Percentiles rank a stretch among this genome's conserved stretches.
Conservation (phyloP, 1,140 invertebrate genomes). For the Oreohelix idahoensis region DNA sequence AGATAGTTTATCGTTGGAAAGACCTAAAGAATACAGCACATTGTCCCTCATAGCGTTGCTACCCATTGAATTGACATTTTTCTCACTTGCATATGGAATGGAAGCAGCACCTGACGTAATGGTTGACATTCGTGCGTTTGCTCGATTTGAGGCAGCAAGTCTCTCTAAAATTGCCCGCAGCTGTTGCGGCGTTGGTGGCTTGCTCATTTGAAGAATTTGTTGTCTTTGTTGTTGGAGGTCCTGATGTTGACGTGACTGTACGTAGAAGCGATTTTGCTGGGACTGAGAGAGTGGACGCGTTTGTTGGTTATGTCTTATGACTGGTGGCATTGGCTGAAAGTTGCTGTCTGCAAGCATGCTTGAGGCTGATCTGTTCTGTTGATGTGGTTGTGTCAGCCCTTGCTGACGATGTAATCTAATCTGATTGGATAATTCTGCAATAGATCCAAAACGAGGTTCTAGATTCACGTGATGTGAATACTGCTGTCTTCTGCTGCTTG, state of each 20-base stretch:
- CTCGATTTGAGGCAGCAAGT: background rate
- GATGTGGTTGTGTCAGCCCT: background rate
- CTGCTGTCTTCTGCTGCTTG: no score
- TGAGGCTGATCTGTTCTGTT: no score
- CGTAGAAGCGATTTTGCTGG: background rate
- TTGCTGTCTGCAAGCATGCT: background rate
- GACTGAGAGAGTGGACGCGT: background rate
- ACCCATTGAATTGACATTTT: no score
- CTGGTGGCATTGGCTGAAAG: background rate
- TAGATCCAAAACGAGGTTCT: no score
- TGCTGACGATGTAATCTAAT: background rate
- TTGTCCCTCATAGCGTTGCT: no score
- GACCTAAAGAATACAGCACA: no score
- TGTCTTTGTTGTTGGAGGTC: background rate
- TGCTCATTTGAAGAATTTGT: background rate
- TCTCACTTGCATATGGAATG: no score
- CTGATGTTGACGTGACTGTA: background rate
- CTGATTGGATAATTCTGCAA: no score
- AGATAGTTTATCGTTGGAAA: no score
- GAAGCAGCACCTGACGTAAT: background rate
- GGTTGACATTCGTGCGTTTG: no score
- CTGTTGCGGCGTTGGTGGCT: background rate
- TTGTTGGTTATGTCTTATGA: background rate
- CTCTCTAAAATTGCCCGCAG: constrained; percentile 1
- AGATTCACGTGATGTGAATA: no score